Conservation (phyloP, 1,140 invertebrate species). For the Pteromalus puparum region DNA sequence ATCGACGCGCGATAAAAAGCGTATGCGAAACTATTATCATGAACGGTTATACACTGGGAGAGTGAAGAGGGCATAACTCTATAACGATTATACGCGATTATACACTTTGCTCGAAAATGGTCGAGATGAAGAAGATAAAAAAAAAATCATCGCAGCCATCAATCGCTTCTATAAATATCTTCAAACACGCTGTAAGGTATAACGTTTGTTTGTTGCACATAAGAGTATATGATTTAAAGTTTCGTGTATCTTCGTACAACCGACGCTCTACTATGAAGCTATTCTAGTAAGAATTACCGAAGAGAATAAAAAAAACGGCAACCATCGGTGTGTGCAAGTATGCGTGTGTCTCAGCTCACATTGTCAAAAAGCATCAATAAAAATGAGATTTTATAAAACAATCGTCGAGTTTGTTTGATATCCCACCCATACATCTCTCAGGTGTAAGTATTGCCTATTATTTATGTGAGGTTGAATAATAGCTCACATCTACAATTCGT, state of each 20-base stretch:
- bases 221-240: constrained; percentile 27
- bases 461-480: too few species aligned
- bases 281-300: constrained; percentile 29
- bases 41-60: neutral
- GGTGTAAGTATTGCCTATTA: too few species aligned
- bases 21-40: neutral
- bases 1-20: neutral
- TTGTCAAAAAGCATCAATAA: constrained; percentile 52
- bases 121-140: neutral
- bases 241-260: constrained; percentile 33
- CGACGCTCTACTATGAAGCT: constrained; percentile 10
- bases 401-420: neutral
- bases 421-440: too few species aligned
- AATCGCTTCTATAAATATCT: constrained; percentile 28
- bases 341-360: constrained; percentile 43
- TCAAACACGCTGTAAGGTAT: constrained; percentile 26
- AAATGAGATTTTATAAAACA: constrained; percentile 54
- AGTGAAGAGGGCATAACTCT: neutral
- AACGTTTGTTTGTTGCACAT: constrained; percentile 42
- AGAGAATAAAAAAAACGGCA: constrained; percentile 19
- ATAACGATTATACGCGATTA: neutral
- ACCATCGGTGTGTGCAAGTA: constrained; percentile 23
- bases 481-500: too few species aligned
- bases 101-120: neutral
- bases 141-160: constrained; percentile 17